Evolutionary conservation across 1,140 invertebrate species (phyloP).

Genomic region (Drosophila cardini): DNA sequence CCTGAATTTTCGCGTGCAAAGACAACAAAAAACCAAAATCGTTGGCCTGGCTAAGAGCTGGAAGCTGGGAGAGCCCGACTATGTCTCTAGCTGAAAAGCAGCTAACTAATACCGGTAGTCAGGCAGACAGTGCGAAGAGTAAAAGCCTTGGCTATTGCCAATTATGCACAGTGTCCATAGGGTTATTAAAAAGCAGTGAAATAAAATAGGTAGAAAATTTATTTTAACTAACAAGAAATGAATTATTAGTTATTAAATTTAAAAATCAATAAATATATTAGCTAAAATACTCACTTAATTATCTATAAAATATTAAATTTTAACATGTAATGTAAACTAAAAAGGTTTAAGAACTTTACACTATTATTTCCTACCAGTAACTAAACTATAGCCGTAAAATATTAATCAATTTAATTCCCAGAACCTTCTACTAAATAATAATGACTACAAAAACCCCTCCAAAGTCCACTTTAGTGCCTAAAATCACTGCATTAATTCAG

Average conservation of each 20-base stretch:
- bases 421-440: no score
- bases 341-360: no score
- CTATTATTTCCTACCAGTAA: no score
- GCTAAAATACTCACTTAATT: no score
- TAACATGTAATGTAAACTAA: no score
- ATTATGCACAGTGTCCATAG: constrained; percentile 25
- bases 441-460: no score
- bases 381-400: no score
- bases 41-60: not conserved
- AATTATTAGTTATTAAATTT: no score
- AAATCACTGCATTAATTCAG: not conserved
- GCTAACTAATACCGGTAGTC: constrained; percentile 75
- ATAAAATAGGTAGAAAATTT: not conserved
- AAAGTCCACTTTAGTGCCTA: not conserved
- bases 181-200: not conserved
- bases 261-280: not conserved
- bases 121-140: constrained; percentile 30
- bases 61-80: constrained; percentile 6
- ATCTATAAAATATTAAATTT: no score
- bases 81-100: constrained; percentile 47
- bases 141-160: not conserved
- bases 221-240: not conserved
- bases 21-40: constrained; percentile 9
- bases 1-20: constrained; percentile 68
- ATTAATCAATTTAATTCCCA: no score